These are phyloP conservation scores for Drosophila subpulchrella DNA, from an alignment of 1,140 invertebrate species.

Conservation along the genomic window DNA sequence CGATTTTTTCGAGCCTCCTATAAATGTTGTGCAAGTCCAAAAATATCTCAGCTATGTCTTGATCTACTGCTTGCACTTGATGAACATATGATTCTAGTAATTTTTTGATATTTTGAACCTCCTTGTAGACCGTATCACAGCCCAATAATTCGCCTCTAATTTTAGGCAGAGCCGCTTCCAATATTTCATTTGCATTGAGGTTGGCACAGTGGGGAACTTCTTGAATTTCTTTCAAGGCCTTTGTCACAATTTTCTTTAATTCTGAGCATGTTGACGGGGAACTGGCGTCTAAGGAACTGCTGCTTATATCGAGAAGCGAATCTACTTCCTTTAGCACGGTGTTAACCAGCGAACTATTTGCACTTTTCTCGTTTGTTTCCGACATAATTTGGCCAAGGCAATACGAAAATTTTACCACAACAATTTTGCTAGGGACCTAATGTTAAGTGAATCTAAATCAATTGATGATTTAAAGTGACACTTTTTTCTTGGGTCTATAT, in stretches of 20 bases:
- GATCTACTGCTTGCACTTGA: slow-evolving; percentile 11
- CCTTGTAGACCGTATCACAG: slow-evolving; percentile 1
- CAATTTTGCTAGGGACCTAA: background rate
- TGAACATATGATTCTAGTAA: slow-evolving; percentile 1
- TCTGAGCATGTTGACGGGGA: background rate
- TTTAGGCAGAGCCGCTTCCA: slow-evolving; percentile 40
- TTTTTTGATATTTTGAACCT: slow-evolving; percentile 18
- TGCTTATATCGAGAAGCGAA: slow-evolving; percentile 11
- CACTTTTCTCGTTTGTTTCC: background rate
- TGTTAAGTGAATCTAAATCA: background rate
- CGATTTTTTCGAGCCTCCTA: slow-evolving; percentile 20
- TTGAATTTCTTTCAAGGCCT: slow-evolving; percentile 20
- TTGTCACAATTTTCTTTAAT: slow-evolving; percentile 19
- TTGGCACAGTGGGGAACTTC: background rate
- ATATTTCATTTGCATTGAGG: slow-evolving; percentile 1
- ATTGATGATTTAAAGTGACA: background rate
- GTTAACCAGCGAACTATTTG: background rate
- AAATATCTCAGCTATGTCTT: slow-evolving; percentile 56
- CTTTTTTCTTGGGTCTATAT: background rate
- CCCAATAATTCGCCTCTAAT: slow-evolving; percentile 19
- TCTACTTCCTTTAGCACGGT: background rate
- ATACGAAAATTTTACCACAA: background rate
- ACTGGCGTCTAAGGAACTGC: background rate
- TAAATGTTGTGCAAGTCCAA: slow-evolving; percentile 61
- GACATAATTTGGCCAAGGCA: slow-evolving; percentile 1